Percentiles rank a stretch among this genome's conserved stretches.
Evolutionary conservation across 2,113 vertebrate genomes (phyloP).

Genomic region (Setophaga coronata): DNA sequence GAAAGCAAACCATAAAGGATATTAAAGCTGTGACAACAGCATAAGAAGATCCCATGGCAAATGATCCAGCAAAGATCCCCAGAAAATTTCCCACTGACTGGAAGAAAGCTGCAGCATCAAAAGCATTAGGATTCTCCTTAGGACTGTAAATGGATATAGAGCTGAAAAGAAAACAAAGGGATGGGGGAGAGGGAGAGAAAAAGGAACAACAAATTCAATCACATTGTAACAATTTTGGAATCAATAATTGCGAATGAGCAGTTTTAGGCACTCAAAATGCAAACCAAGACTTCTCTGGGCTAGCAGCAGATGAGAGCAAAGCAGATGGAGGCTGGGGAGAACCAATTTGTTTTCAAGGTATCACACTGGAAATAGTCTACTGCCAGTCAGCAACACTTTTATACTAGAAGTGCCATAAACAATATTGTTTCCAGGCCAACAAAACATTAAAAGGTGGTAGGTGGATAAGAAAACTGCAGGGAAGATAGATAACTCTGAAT

Average conservation of each 20-base stretch:
- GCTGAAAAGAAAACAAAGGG: slow-evolving; percentile 71
- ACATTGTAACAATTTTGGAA: not conserved
- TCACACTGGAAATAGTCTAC: not conserved
- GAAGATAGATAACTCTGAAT: slow-evolving; percentile 77
- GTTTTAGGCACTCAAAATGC: not conserved
- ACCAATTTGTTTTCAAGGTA: not conserved
- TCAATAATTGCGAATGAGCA: not conserved
- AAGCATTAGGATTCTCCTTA: slow-evolving; percentile 75
- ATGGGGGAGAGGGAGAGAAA: not conserved
- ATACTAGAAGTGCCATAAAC: slow-evolving; percentile 60
- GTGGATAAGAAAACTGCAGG: slow-evolving; percentile 57
- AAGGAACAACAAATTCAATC: not conserved
- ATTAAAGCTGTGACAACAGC: slow-evolving; percentile 85
- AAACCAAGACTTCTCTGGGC: not conserved
- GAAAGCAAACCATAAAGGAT: slow-evolving; percentile 78
- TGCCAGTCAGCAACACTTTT: slow-evolving; percentile 72
- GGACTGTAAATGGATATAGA: slow-evolving; percentile 83
- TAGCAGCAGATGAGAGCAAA: not conserved
- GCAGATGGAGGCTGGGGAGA: not conserved
- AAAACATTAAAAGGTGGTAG: slow-evolving; percentile 68
- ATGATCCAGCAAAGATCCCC: slow-evolving; percentile 80
- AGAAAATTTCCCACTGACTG: slow-evolving; percentile 82
- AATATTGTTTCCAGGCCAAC: slow-evolving; percentile 70
- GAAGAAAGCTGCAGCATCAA: slow-evolving; percentile 78
- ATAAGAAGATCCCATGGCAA: slow-evolving; percentile 82